Evolutionary conservation across 2,113 vertebrate species (phyloP), one percentile per base, ranked within the genome.

Genomic region (Paracanthobrama guichenoti): DNA sequence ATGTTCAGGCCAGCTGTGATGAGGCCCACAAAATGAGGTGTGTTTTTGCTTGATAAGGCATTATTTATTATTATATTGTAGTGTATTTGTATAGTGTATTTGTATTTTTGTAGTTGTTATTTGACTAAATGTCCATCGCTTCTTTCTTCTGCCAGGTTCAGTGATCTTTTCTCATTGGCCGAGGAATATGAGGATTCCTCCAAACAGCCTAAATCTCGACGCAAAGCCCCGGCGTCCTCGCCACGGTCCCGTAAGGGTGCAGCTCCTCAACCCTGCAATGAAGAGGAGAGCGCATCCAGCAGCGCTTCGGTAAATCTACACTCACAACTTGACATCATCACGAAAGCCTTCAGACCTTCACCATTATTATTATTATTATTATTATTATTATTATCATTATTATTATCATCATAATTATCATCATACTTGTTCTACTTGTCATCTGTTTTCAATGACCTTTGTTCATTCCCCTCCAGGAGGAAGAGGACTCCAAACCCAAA

Each of bases 11-110:
- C 24, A 99, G 97, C 94, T 99, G 97, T 3, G 97, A 99, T 0
- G 97, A 99, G 77, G 95, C 95, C 0, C 97, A 98, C 92, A 98
- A 99, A 90, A 98, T 98, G 96, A 97, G 97, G 97, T 97, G 78
- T 91, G 91, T 57, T 13, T 14, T n/a, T 55, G 22, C 72, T 50
- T 26, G n/a, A 35, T 9, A 11, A 50, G 44, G 42, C 22, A 72
- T 69, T 42, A 62, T 57, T 53, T 62, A 2, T 62, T 24, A 26
- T 62, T 24, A 0, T 28, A 31, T 60, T 60, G 4, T 26, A 62
- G 28, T 6, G 5, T 35, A 28, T 80, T 66, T n/a, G n/a, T n/a
- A n/a, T n/a, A n/a, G n/a, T n/a, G n/a, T n/a, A n/a, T n/a, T n/a
- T n/a, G n/a, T n/a, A n/a, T n/a, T n/a, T n/a, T 60, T 62, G 53